These are phyloP conservation scores for Macaria liturata DNA, from an alignment of 2,888 invertebrate species.

Conservation along the genomic window DNA sequence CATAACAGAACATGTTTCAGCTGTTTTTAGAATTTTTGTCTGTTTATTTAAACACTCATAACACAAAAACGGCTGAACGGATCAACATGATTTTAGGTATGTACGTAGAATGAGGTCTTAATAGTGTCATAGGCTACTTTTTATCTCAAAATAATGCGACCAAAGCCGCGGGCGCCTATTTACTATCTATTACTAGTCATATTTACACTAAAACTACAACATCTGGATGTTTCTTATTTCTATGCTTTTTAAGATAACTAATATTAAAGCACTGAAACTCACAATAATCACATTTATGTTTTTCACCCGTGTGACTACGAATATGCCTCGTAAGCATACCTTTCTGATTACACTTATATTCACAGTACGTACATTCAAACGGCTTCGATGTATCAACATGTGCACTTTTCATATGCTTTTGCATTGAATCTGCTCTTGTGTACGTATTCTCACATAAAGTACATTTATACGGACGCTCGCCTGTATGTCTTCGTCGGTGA, in stretches of 20 bases:
- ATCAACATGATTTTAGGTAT: too few species aligned
- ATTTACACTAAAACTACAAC: not conserved
- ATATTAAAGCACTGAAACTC: conserved; percentile 2
- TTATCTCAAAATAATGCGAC: too few species aligned
- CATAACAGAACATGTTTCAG: too few species aligned
- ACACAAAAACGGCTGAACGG: too few species aligned
- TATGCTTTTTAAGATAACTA: conserved; percentile 11
- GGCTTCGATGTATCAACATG: conserved; percentile 21
- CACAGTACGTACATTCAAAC: conserved; percentile 17
- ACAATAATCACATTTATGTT: conserved; percentile 6
- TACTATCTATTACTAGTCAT: too few species aligned
- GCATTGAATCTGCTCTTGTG: conserved; percentile 13
- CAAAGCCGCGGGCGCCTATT: too few species aligned
- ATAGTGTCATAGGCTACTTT: too few species aligned
- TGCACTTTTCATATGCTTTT: conserved; percentile 18
- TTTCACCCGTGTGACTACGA: conserved; percentile 14
- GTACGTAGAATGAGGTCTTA: too few species aligned
- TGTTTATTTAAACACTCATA: too few species aligned
- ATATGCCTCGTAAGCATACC: conserved; percentile 8
- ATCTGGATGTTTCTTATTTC: conserved; percentile 7
- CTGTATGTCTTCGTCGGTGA: conserved; percentile 10
- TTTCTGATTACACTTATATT: conserved; percentile 7
- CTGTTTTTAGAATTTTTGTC: too few species aligned
- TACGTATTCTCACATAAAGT: conserved; percentile 11
- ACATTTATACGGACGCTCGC: conserved; percentile 17